Base-by-base conservation (phyloP, 1,140 invertebrate species). In the Drosophila athabasca region DNA sequence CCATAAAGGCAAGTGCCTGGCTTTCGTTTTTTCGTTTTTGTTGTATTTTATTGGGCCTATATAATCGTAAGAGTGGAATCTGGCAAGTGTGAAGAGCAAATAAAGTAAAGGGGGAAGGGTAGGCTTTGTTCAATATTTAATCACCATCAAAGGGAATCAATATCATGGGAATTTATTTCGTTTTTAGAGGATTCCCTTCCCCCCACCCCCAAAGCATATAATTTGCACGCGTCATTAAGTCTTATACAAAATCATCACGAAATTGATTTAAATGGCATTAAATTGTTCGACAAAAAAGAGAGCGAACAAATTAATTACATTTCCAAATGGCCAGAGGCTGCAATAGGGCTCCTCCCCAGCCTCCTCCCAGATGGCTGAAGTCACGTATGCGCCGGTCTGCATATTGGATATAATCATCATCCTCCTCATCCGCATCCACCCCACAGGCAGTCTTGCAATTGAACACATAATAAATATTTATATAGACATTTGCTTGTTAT, bases 381-480 rank as follows among this genome's bases (percentile, higher is more conserved):
- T 85, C 74, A 87, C 78, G 79, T 67, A 26, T 26, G 24, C 24
- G 24, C 24, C 24, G 24, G 0, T 24, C 24, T 5, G 4, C 24
- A 87, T 85, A 67, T 60, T 29, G 13, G 13, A 6, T 9, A 13
- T 13, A 35, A 3, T 11, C 3, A 35, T 26, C 24, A 45, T 41
- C 22, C 9, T 6, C 44, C 17, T 19, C 4, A 50, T 59, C 54
- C 17, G 31, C 31, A 35, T 15, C 41, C 45, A 24, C 44, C 17
- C 49, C n/a, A 24, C 29, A 70, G 71, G 76, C 76, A 61, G 57
- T 69, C 66, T 54, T 76, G 75, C 82, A 75, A 81, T 85, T 67
- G 78, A 85, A 78, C 60, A 68, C 57, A 85, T 80, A 82, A 87
- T 78, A 87, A 87, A 87, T 87, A 87, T 88, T 87, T 85, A 87